Base-by-base conservation (phyloP, 2,888 invertebrate genomes). In the Timema podura region DNA sequence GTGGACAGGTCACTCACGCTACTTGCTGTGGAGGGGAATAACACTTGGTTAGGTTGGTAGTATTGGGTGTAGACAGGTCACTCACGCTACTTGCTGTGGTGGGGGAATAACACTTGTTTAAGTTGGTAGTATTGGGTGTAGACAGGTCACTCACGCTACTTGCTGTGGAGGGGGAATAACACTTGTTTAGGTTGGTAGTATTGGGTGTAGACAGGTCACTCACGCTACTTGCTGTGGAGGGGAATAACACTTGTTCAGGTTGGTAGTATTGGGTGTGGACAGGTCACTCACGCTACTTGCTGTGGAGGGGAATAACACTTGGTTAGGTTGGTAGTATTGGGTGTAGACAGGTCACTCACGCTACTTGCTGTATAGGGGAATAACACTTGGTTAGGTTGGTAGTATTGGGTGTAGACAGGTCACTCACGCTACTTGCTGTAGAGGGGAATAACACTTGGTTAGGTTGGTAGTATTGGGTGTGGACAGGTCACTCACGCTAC, bases 111-210 rank as follows among this genome's bases (percentile, higher is more conserved):
- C 30, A 30, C 30, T 30, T 30, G 30, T 30, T 30, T 3, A 30
- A 3, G 30, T 30, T 30, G 30, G 30, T 30, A 30, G 3, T 3
- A 30, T 85, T 86, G 67, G 85, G 84, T 73, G 88, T 84, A 0
- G 91, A 91, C 74, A 91, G 82, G 77, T 92, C 92, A 70, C 92
- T 92, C 73, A 87, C 83, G 78, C 92, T 92, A 80, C 92, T 92
- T 0, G 90, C 92, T 92, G 77, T 30, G 30, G 30, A 3, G 30
- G 30, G 30, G 30, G n/a, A 30, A 30, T 30, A 30, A 30, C 30
- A 30, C 30, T 30, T 30, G 30, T 30, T 30, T 3, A 30, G 30
- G 30, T 30, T 30, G 30, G 30, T 30, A 30, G 3, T 3, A 30
- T 85, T 86, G 67, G 85, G 84, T 73, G 88, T 84, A 0, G 91